Base-by-base conservation (phyloP, 2,113 vertebrate genomes). In the Anarrhichthys ocellatus region DNA sequence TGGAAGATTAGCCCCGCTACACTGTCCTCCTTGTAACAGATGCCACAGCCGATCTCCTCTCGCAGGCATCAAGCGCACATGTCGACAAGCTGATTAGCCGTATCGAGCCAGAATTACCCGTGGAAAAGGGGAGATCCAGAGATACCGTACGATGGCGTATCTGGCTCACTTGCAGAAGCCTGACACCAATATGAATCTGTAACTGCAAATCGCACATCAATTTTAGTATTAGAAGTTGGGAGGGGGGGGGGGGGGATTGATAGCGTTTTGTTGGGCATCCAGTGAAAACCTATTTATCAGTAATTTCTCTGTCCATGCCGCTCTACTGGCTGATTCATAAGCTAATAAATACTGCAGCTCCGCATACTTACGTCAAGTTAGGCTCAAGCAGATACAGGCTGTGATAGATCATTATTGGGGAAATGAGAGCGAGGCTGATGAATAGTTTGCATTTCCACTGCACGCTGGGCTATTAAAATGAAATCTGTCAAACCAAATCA, bases 361-460 rank as follows among this genome's bases (percentile, higher is more conserved):
- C 9, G 62, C 82, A 74, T 81, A 66, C 69, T 84, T 84, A 42
- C 11, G 87, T 87, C 85, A 73, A 76, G 85, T 85, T 80, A 81
- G 74, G 75, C 87, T 83, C 56, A 73, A 83, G 85, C 78, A 87
- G 80, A 88, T 75, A 76, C 64, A 72, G 76, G 69, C 83, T 79
- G 82, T 86, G 88, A 90, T 84, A 83, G 80, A 89, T 89, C 82
- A 84, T 91, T 83, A 89, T 90, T 81, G 86, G 56, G 76, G 73
- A 81, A 90, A 90, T 85, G 76, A 87, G 85, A 76, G 34, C 50
- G 72, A 56, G 56, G 82, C 72, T 86, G 90, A 87, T 79, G 63
- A 90, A 86, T 85, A 46, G 79, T 88, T 87, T 88, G 71, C 76
- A 73, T 90, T 87, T 67, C 66, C 62, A 52, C 66, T 78, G 64